Evolutionary conservation across 2,113 vertebrate genomes (phyloP), one percentile per base, ranked within the genome.

Genomic region (Leiothrix lutea): DNA sequence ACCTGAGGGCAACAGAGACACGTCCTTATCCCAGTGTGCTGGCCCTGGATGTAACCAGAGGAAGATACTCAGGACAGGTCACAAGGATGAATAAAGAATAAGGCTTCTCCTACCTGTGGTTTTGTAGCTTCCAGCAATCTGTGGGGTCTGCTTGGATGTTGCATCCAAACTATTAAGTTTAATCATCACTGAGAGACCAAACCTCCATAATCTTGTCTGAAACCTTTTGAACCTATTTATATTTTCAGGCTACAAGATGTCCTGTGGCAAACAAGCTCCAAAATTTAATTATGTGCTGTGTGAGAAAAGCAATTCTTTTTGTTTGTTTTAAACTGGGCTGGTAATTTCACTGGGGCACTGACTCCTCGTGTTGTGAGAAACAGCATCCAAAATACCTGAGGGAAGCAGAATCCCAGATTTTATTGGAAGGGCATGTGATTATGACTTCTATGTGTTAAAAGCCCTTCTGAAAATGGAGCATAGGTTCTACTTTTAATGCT

Each of bases 151-250:
- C 81, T 48, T 88, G 85, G 80, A 54, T 1, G 6, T 29, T 66
- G 42, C 88, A 70, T 28, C 64, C 60, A 40, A 86, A 56, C 65
- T 35, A 78, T 93, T 92, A 86, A n/a, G 21, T 80, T 58, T 83
- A 88, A 93, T 90, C 21, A 1, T 69, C 75, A 50, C 33, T 70
- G 91, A 86, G 80, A 92, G 86, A 80, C 60, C 86, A 78, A 95
- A 86, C 60, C 82, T 92, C 80, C 56, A 28, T 92, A 83, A 96
- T 94, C 83, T 93, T 48, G 71, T 86, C 91, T 83, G 66, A 95
- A 95, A 65, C 91, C 92, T 83, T 95, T 92, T 86, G 88, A 93
- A 93, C 88, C 69, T 90, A 35, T 83, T 97, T 88, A 44, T 83
- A 44, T 79, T 80, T 90, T 93, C 86, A 78, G 86, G 74, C 91